Conservation (phyloP, 2,113 vertebrate species). For the Tinamus guttatus region DNA sequence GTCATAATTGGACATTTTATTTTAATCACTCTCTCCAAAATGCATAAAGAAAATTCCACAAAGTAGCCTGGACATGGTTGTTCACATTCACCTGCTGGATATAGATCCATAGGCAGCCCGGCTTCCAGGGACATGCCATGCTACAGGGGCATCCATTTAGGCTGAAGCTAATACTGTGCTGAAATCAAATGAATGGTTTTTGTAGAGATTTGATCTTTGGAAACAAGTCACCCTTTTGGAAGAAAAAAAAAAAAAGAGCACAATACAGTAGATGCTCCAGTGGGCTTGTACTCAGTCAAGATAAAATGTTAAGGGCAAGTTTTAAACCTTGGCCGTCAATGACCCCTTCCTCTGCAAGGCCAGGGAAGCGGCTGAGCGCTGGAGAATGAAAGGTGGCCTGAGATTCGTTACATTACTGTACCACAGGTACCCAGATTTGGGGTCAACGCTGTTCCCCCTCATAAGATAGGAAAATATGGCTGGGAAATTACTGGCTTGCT, state of each 20-base stretch:
- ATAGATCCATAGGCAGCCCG: not conserved
- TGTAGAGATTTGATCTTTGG: not conserved
- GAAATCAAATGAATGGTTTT: not conserved
- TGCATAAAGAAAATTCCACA: not conserved
- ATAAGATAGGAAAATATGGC: not conserved
- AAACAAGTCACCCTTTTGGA: too few relatives aligned
- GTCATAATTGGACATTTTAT: too few relatives aligned
- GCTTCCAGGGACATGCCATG: accelerated
- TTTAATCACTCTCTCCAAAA: not conserved
- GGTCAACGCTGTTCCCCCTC: not conserved
- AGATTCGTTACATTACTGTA: not conserved
- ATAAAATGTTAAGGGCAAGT: not conserved
- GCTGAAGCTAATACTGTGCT: not conserved
- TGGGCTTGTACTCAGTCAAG: not conserved
- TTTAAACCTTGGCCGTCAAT: not conserved
- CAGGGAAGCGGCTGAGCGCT: not conserved
- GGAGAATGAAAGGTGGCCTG: not conserved
- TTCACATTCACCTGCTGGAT: not conserved
- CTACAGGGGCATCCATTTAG: not conserved
- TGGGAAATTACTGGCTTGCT: not conserved
- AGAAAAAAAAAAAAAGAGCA: not conserved
- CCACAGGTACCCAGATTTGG: not conserved
- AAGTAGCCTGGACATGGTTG: not conserved
- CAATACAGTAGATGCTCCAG: not conserved
- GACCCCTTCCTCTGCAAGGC: not conserved